Conservation (phyloP, 1,140 invertebrate genomes). For the Musca domestica region DNA sequence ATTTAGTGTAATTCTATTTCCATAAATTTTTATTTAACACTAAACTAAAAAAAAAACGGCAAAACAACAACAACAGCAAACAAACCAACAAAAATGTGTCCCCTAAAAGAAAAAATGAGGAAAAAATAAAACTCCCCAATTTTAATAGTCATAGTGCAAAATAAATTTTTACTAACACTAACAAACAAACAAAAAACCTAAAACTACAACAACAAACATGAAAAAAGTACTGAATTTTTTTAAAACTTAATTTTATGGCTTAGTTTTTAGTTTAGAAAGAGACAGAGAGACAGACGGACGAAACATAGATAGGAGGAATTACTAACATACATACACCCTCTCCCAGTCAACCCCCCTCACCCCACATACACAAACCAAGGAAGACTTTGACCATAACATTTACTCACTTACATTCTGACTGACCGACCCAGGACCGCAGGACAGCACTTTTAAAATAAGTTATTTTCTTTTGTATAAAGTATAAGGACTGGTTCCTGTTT, state of each 20-base stretch:
- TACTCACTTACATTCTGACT: no score
- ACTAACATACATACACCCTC: no score
- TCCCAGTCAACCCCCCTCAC: no score
- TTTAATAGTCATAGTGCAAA: not conserved
- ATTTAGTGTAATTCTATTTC: conserved; percentile 42
- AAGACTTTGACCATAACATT: no score
- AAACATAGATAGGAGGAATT: not conserved
- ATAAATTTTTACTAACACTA: conserved; percentile 20
- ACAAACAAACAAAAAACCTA: not conserved
- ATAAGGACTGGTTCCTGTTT: conserved; percentile 50
- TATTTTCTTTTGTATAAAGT: conserved; percentile 29
- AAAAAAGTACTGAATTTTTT: conserved; percentile 33
- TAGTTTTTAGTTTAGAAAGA: conserved; percentile 3
- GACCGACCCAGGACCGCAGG: no score
- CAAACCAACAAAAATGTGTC: not conserved
- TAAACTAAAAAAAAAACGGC: not conserved
- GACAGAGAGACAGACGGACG: not conserved
- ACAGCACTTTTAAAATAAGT: conserved; percentile 25
- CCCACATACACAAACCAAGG: no score
- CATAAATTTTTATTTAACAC: conserved; percentile 13
- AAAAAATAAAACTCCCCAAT: not conserved
- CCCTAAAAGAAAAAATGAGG: not conserved
- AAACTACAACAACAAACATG: conserved; percentile 27
- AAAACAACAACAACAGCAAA: not conserved
- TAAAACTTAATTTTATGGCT: conserved; percentile 1